Conservation (phyloP, 2,888 invertebrate species). For the Synergus laeviventris region DNA sequence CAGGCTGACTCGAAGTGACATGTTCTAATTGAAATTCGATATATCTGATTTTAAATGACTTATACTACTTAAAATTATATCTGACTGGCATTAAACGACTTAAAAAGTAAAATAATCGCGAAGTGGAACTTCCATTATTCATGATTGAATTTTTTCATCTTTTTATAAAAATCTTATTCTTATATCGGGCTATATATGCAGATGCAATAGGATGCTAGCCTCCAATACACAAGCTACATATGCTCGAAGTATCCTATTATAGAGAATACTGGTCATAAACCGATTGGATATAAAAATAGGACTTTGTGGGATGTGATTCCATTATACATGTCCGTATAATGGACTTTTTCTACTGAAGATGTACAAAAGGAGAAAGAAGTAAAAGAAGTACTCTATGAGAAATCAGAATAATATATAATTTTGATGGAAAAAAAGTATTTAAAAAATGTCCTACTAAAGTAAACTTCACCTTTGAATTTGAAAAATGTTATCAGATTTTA, state of each 20-base stretch:
- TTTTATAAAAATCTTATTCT: slow-evolving; percentile 13
- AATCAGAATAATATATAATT: too few species aligned
- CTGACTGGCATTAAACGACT: too few species aligned
- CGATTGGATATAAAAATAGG: slow-evolving; percentile 22
- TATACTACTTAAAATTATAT: too few species aligned
- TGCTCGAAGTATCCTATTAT: slow-evolving; percentile 9
- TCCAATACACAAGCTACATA: background rate
- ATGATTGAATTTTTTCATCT: background rate
- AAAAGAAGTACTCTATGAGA: background rate
- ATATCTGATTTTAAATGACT: too few species aligned
- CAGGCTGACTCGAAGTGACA: too few species aligned
- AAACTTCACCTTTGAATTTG: too few species aligned
- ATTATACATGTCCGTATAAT: slow-evolving; percentile 19
- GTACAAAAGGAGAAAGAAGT: background rate
- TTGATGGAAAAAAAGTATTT: too few species aligned
- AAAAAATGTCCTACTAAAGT: too few species aligned
- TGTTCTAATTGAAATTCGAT: too few species aligned
- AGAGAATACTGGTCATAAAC: background rate
- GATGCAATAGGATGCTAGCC: background rate
- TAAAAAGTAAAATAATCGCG: too few species aligned
- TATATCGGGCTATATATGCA: background rate
- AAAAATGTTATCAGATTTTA: too few species aligned
- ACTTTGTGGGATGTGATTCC: slow-evolving; percentile 25
- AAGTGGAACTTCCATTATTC: too few species aligned
- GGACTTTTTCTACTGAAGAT: slow-evolving; percentile 12